phyloP scores from a whole-genome alignment of 2,797 vertebrate genomes.

The Sebastes goodei region DNA sequence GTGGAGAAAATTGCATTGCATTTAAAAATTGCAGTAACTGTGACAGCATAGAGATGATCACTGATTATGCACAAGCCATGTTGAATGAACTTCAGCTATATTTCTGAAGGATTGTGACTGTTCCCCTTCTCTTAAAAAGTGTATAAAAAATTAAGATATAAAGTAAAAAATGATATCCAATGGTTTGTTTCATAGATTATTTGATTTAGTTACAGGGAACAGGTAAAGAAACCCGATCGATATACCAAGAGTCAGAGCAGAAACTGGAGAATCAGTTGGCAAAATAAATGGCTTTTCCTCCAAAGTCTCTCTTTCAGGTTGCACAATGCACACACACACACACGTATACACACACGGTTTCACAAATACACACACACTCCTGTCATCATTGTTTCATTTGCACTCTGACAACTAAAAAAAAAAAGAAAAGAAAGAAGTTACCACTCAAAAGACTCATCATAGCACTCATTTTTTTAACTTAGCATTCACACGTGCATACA shows the following conservation, averaged over 20 bases:
- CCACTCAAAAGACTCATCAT: conserved; percentile 82
- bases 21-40: conserved; percentile 4
- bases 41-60: conserved; percentile 3
- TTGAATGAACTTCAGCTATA: neutral
- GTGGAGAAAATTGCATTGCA: conserved; percentile 37
- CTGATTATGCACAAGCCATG: neutral
- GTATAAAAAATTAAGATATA: conserved; percentile 69
- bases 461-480: conserved; percentile 89
- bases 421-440: conserved; percentile 66
- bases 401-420: conserved; percentile 78
- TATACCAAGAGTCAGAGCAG: conserved; percentile 80
- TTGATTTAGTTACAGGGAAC: conserved; percentile 23
- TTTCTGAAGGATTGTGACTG: neutral
- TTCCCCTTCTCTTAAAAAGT: conserved; percentile 53
- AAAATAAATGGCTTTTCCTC: conserved; percentile 93
- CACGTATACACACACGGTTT: conserved; percentile 21
- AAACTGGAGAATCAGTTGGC: conserved; percentile 90
- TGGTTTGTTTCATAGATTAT: conserved; percentile 12
- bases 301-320: conserved; percentile 76
- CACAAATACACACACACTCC: conserved; percentile 64
- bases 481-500: conserved; percentile 94
- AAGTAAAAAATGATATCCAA: conserved; percentile 46
- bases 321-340: conserved; percentile 42
- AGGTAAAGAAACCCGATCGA: conserved; percentile 43
- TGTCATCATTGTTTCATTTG: conserved; percentile 68